Conservation (phyloP, 2,113 vertebrate species). For the Lepisosteus osseus region DNA sequence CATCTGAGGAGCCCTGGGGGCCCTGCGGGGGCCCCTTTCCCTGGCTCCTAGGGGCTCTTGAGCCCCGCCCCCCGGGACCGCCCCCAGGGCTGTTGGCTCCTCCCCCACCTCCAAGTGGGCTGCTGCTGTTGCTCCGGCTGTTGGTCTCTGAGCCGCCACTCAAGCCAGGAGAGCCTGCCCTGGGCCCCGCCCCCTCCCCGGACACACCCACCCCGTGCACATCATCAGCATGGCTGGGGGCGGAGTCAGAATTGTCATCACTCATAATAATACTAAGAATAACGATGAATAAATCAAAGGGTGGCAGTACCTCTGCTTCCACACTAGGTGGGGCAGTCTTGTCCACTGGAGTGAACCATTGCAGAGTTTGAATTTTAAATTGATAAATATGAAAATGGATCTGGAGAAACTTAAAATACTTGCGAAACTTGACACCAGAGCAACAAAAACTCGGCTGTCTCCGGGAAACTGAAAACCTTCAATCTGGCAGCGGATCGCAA, state of each 20-base stretch:
- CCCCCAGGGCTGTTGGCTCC: conserved; percentile 38
- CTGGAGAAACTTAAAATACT: not conserved
- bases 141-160: conserved; percentile 16
- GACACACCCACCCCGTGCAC: conserved; percentile 32
- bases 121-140: not conserved
- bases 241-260: conserved; percentile 62
- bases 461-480: conserved; percentile 25
- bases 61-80: conserved; percentile 43
- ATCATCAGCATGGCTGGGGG: conserved; percentile 43
- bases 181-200: conserved; percentile 26
- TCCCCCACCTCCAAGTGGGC: conserved; percentile 21
- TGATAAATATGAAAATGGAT: not conserved
- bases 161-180: conserved; percentile 4
- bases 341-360: conserved; percentile 44
- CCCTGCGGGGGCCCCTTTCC: conserved; percentile 34
- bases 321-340: conserved; percentile 56
- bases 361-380: not conserved
- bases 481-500: conserved; percentile 41
- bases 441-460: not conserved
- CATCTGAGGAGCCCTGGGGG: conserved; percentile 57
- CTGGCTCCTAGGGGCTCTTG: not conserved
- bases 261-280: conserved; percentile 57
- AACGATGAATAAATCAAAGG: not conserved
- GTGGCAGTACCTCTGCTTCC: not conserved
- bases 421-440: too few species aligned